Percentiles rank a stretch among this genome's conserved stretches.
Conservation (phyloP, 2,888 invertebrate genomes). For the Chamaedrilus cognettii region DNA sequence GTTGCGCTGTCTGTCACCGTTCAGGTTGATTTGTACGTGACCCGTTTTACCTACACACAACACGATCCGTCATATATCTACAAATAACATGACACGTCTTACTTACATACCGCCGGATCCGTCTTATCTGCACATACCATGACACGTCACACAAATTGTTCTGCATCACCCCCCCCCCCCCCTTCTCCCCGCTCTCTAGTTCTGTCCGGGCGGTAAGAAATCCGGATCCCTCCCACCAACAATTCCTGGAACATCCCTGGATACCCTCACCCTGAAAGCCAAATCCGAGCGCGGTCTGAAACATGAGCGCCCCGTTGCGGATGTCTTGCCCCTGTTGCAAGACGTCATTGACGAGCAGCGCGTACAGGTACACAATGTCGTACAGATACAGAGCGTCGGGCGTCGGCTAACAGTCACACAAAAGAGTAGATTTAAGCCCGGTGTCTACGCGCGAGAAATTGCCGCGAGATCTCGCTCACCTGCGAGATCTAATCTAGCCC, state of each 20-base stretch:
- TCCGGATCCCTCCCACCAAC: too few species aligned
- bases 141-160: too few species aligned
- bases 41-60: background rate
- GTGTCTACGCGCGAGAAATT: too few species aligned
- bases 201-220: too few species aligned
- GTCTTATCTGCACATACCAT: too few species aligned
- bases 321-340: background rate
- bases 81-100: background rate
- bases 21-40: background rate
- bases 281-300: background rate
- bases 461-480: too few species aligned
- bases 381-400: background rate
- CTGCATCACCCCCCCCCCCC: too few species aligned
- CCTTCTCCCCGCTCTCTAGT: too few species aligned
- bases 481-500: too few species aligned
- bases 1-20: background rate
- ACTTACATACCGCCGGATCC: too few species aligned
- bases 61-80: background rate
- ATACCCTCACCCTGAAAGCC: background rate
- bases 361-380: background rate
- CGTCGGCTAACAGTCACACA: background rate
- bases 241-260: too few species aligned
- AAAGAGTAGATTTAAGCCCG: background rate
- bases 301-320: background rate
- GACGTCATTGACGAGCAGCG: background rate